Evolutionary conservation across 2,113 vertebrate genomes (phyloP), one percentile per base, ranked within the genome.

Genomic region (Syrrhaptes paradoxus): DNA sequence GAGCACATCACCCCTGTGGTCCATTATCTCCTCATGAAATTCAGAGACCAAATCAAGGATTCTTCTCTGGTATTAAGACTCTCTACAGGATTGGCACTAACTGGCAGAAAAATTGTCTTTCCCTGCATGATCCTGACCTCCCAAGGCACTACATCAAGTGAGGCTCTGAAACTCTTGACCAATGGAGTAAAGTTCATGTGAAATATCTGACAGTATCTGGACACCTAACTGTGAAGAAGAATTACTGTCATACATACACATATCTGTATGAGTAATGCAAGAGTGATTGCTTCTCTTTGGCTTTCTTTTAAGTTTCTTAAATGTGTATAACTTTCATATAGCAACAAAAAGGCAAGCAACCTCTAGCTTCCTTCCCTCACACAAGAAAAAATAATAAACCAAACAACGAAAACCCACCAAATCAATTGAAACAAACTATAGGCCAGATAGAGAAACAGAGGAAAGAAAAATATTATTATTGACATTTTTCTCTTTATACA

Each of bases 11-110:
- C 84, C 87, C 75, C 6, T 6, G 94, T 74, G 75, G 72, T 95
- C 96, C 48, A 91, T 95, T 95, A 93, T 93, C 75, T 94, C 51
- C 55, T 96, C 87, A 96, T 90, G 87, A 96, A 96, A 97, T 96
- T 96, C 93, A 95, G 82, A 96, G 59, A 70, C 43, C 13, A 88
- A 95, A 95, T 96, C 81, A 96, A 91, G 46, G 51, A 96, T 97
- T 96, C 91, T 95, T 51, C 63, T 91, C 85, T 59, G 83, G 78
- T 95, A 83, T 93, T 89, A 85, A 90, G 59, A 80, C 32, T 87
- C 81, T 95, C 72, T 77, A 74, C 29, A 85, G 71, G 54, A 88
- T 48, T 91, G 75, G 48, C 77, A 79, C 41, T 95, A 91, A 87
- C 93, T 87, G 84, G 58, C 82, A 93, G 87, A 93, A 96, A 95